These are phyloP conservation scores for Drymodes brunneopygia DNA, from an alignment of 2,113 vertebrate genomes.

Conservation along the genomic window DNA sequence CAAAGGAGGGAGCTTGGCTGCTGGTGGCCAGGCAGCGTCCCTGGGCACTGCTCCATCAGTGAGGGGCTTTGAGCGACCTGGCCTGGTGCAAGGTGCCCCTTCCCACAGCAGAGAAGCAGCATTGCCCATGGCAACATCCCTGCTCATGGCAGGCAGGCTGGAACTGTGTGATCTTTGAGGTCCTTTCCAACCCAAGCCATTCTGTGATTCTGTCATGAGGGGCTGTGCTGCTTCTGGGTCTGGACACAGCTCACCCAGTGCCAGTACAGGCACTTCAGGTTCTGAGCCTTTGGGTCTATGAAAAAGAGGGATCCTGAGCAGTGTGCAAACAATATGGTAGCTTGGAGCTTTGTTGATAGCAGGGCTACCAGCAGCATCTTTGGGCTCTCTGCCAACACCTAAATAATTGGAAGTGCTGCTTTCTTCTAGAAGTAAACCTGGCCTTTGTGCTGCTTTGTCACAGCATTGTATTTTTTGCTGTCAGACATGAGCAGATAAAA, in stretches of 20 bases:
- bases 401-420: neutral
- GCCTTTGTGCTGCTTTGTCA: constrained; percentile 14
- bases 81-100: neutral
- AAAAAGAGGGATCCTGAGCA: neutral
- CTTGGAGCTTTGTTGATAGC: neutral
- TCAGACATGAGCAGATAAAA: constrained; percentile 1
- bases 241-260: neutral
- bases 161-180: neutral
- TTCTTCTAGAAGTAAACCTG: constrained; percentile 13
- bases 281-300: neutral
- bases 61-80: neutral
- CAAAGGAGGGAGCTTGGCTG: neutral
- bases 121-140: neutral
- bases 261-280: neutral
- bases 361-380: neutral
- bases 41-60: neutral
- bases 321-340: neutral
- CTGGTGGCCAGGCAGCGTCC: neutral
- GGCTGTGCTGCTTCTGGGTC: neutral
- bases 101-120: neutral
- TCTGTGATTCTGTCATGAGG: neutral
- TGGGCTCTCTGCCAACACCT: neutral
- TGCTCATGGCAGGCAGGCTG: neutral
- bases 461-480: neutral
- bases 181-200: neutral